A percentile compares a stretch with the other conserved stretches of the same genome.
Conservation (phyloP, 2,888 invertebrate genomes). For the Syrista parreyssii region DNA sequence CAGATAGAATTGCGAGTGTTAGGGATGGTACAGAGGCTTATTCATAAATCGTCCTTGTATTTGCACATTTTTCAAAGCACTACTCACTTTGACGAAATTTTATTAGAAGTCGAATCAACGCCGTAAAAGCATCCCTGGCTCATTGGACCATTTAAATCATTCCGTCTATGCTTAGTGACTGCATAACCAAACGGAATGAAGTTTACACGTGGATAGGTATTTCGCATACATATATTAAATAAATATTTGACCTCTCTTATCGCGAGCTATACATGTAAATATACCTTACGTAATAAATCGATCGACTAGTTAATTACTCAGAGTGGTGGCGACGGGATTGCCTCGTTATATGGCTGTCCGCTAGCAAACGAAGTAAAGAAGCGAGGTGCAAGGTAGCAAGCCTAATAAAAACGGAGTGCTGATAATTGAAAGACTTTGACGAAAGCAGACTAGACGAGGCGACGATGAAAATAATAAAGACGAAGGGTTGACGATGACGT, state of each 20-base stretch:
- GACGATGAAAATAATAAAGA: not conserved
- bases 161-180: too few species aligned
- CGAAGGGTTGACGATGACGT: not conserved
- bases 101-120: not conserved
- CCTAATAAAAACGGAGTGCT: not conserved
- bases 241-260: not conserved
- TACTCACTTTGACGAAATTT: too few species aligned
- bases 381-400: not conserved
- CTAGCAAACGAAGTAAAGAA: not conserved
- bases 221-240: not conserved
- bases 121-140: not conserved
- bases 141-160: not conserved
- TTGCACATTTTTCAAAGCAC: too few species aligned
- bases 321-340: not conserved
- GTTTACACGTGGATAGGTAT: too few species aligned
- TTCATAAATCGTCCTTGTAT: not conserved
- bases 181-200: too few species aligned
- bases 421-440: conserved; percentile 1
- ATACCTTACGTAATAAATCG: not conserved
- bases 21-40: not conserved
- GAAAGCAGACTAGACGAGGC: not conserved
- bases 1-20: conserved; percentile 8
- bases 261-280: not conserved
- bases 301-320: not conserved
- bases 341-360: not conserved